Evolutionary conservation across 2,113 vertebrate genomes (phyloP), one percentile per base, ranked within the genome.

Genomic region (Myxocyprinus asiaticus): DNA sequence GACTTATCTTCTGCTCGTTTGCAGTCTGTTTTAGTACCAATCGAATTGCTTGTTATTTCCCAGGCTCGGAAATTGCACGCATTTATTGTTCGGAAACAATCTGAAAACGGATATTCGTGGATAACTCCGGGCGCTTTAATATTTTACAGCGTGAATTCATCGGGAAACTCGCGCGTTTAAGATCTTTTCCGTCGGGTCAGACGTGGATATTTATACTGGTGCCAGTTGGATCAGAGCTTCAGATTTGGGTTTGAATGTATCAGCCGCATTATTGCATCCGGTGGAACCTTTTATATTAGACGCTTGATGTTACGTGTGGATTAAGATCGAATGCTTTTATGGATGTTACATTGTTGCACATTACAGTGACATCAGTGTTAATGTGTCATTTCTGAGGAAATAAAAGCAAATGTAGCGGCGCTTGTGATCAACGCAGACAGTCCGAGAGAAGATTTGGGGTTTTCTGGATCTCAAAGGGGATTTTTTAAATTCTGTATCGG

Each of bases 11-110:
- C 80, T 76, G 53, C 65, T 59, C 77, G 55, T 71, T 50, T 33
- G 22, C 72, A 80, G 73, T 73, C 67, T 79, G 1, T 1, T 67
- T 70, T 65, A 65, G 69, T 66, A 80, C 84, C 77, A 76, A 82
- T 81, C 67, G 76, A 80, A 79, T 79, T 82, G 85, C 86, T 66
- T 68, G 84, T 7, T 56, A 78, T 78, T 79, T 69, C 81, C 69
- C 83, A 63, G 66, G 75, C 82, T 77, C 87, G 74, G 85, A 88
- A 86, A 90, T 86, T 87, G 86, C 75, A 82, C 33, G 73, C 73
- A 81, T 67, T 15, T 2, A 58, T 15, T 4, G 14, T 58, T 58
- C 15, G 55, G 55, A 5, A 15, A 58, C 3, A 58, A 58, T 58
- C 55, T 58, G 55, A n/a, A 3, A 33, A n/a, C 5, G 45, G 58